Conservation (phyloP, 2,888 invertebrate genomes). For the Chymomyza procnemis region DNA sequence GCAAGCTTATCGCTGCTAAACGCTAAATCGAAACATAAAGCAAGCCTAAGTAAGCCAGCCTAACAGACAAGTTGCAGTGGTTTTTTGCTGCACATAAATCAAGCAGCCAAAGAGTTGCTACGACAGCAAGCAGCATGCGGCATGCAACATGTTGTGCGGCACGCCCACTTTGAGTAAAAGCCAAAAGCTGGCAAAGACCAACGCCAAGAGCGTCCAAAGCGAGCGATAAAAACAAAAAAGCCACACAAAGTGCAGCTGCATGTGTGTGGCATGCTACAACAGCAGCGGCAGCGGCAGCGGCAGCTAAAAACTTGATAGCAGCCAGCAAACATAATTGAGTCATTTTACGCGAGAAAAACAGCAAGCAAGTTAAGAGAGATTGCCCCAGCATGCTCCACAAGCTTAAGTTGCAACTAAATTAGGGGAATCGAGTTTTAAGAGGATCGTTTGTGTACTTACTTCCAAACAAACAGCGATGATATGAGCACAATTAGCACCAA, state of each 20-base stretch:
- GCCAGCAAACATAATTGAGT: not conserved
- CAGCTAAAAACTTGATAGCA: not conserved
- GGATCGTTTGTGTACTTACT: constrained; percentile 83
- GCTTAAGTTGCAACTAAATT: not conserved
- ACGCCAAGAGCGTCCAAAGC: not conserved
- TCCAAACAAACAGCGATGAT: constrained; percentile 90
- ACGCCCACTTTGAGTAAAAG: constrained; percentile 34
- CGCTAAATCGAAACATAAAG: not conserved
- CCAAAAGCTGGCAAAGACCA: not conserved
- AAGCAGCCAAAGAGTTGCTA: not conserved
- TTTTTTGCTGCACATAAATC: constrained; percentile 6
- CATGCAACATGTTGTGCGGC: constrained; percentile 49
- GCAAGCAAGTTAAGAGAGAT: not conserved
- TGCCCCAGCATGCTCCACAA: not conserved
- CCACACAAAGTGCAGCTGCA: constrained; percentile 29
- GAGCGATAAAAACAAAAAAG: constrained; percentile 4
- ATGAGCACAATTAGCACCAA: constrained; percentile 88
- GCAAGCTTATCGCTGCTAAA: not conserved
- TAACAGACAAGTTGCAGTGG: not conserved
- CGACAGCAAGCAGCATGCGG: constrained; percentile 24
- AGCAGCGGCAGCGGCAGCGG: not conserved
- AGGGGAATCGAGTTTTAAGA: not conserved
- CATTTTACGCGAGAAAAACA: constrained; percentile 7
- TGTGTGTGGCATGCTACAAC: not conserved
- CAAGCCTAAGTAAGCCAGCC: not conserved